Evolutionary conservation across 2,888 invertebrate genomes (phyloP).

Genomic region (Hyposoter didymator): DNA sequence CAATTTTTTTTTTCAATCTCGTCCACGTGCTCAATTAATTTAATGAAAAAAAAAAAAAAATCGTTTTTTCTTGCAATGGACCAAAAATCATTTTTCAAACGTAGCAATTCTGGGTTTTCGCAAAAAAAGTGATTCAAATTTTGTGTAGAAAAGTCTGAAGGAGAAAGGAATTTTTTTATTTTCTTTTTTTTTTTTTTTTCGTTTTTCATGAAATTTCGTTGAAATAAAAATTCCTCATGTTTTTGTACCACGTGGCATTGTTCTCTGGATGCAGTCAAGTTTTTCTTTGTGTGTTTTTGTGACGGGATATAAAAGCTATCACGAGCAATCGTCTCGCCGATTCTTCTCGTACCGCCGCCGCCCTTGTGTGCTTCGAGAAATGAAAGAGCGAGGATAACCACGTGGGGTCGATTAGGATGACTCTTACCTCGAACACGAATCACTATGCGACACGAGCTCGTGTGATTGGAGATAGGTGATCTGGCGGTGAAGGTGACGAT

Average conservation of each 20-base stretch:
- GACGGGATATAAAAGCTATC: constrained; percentile 53
- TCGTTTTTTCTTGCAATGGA: neutral
- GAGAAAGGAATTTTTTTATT: too few species aligned
- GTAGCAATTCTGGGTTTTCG: too few species aligned
- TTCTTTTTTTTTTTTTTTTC: neutral
- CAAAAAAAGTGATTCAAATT: too few species aligned
- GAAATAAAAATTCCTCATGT: neutral
- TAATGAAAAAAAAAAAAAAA: neutral
- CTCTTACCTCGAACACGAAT: constrained; percentile 86
- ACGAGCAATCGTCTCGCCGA: constrained; percentile 30
- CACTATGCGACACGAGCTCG: constrained; percentile 86
- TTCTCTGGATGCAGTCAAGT: neutral
- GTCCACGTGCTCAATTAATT: too few species aligned
- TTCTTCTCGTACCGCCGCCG: neutral
- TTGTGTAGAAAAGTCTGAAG: too few species aligned
- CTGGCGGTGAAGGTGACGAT: constrained; percentile 87
- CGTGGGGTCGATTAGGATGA: constrained; percentile 48
- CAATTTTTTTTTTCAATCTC: neutral
- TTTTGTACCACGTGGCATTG: neutral
- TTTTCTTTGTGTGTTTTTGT: neutral
- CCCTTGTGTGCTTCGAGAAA: constrained; percentile 29
- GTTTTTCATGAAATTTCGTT: neutral
- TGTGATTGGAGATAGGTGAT: constrained; percentile 86
- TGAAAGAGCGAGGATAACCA: constrained; percentile 36
- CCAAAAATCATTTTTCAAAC: too few species aligned